Conservation (phyloP, 1,140 invertebrate species). For the Heliconius congener region DNA sequence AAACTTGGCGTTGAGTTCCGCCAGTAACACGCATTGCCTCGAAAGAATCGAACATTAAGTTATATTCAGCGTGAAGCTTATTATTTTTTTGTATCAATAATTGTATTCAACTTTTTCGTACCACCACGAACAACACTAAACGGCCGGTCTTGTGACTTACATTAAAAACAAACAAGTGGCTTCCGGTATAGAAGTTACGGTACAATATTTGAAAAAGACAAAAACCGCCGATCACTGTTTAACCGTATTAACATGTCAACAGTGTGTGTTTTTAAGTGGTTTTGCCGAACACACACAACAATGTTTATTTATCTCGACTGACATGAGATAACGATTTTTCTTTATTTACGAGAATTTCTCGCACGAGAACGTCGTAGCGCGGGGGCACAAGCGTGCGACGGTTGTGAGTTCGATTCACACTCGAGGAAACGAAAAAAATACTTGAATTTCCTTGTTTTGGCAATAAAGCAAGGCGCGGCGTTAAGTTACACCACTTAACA, state of each 20-base stretch:
- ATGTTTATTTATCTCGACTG: conserved; percentile 1
- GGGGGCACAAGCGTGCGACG: too few species aligned
- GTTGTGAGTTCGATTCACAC: too few species aligned
- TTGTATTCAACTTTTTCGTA: not conserved
- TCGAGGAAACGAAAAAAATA: too few species aligned
- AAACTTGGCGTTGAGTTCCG: too few species aligned
- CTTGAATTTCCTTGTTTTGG: too few species aligned
- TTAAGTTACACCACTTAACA: too few species aligned
- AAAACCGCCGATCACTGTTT: conserved; percentile 1
- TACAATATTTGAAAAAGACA: not conserved
- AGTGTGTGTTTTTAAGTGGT: not conserved
- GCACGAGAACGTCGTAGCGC: too few species aligned
- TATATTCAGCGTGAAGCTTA: too few species aligned
- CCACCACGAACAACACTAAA: not conserved
- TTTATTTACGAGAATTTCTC: not conserved
- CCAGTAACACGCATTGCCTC: too few species aligned
- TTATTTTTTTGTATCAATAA: too few species aligned
- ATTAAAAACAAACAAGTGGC: not conserved
- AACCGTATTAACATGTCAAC: not conserved
- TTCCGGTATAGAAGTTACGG: not conserved
- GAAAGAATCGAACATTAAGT: too few species aligned
- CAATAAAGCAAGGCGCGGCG: too few species aligned
- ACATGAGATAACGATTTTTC: not conserved
- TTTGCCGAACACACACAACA: conserved; percentile 2
- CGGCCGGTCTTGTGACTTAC: not conserved